Conservation (phyloP, 2,113 vertebrate species). For the Zeus faber region DNA sequence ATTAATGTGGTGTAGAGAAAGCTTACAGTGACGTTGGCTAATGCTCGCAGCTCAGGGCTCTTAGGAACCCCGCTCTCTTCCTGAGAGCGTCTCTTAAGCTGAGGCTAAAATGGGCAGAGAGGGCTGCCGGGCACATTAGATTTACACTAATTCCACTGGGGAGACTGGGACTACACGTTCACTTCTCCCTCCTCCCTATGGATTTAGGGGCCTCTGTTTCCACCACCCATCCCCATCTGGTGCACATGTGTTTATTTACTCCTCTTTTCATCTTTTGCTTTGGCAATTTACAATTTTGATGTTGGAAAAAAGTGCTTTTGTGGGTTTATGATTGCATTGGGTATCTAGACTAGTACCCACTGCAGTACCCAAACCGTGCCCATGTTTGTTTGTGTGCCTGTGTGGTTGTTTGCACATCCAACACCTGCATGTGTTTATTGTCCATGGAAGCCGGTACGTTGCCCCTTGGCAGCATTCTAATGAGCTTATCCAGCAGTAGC, state of each 20-base stretch:
- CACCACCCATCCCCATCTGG: not conserved
- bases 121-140: conserved; percentile 47
- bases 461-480: conserved; percentile 42
- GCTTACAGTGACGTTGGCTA: conserved; percentile 57
- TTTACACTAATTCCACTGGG: conserved; percentile 53
- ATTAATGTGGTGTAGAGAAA: conserved; percentile 54
- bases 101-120: conserved; percentile 34
- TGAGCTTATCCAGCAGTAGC: conserved; percentile 36
- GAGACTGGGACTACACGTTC: conserved; percentile 35
- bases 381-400: not conserved
- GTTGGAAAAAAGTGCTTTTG: too few relatives aligned
- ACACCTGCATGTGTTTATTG: conserved; percentile 18
- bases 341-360: too few relatives aligned
- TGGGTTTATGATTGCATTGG: too few relatives aligned
- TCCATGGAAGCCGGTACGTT: conserved; percentile 12
- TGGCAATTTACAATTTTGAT: not conserved
- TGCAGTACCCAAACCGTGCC: too few relatives aligned
- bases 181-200: conserved; percentile 7
- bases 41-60: conserved; percentile 48
- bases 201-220: not conserved
- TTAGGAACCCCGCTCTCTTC: conserved; percentile 38
- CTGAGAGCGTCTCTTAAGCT: conserved; percentile 36
- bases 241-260: not conserved
- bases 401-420: conserved; percentile 11
- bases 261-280: too few relatives aligned